Percentiles rank a stretch among this genome's conserved stretches.
These are phyloP conservation scores for Porites rus DNA, from an alignment of 92 coral and sea anemone species.

Conservation along the genomic window DNA sequence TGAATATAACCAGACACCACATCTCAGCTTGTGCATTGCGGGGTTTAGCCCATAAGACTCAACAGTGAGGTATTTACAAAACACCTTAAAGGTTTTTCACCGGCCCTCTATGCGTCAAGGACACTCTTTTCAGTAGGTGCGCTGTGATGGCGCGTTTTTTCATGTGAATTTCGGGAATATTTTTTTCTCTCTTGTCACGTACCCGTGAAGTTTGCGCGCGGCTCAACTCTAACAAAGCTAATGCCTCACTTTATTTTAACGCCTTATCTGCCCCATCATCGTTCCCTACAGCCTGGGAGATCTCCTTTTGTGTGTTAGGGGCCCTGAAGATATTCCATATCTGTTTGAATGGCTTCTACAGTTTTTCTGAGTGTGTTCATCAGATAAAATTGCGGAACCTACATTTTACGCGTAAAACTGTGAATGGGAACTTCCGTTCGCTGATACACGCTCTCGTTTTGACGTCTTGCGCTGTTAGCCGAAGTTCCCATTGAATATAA, in stretches of 20 bases:
- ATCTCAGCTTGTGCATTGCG: slow-evolving; percentile 71
- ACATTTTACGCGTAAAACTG: slow-evolving; percentile 76
- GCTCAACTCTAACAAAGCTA: slow-evolving; percentile 29
- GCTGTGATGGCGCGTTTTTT: slow-evolving; percentile 8
- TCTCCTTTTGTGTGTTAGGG: slow-evolving; percentile 83
- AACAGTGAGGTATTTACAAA: slow-evolving; percentile 74
- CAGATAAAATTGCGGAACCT: slow-evolving; percentile 86
- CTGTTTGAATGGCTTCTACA: slow-evolving; percentile 83
- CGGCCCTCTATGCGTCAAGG: slow-evolving; percentile 25
- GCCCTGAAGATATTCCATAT: slow-evolving; percentile 88
- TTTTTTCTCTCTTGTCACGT: slow-evolving; percentile 44
- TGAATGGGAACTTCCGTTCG: slow-evolving; percentile 94
- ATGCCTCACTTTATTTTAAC: slow-evolving; percentile 39
- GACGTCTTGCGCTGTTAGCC: slow-evolving; percentile 82
- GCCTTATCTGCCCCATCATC: slow-evolving; percentile 81
- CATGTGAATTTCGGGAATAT: slow-evolving; percentile 39
- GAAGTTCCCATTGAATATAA: slow-evolving; percentile 96
- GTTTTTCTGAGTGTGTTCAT: slow-evolving; percentile 81
- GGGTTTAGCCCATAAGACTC: slow-evolving; percentile 74
- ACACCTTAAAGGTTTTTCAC: slow-evolving; percentile 61
- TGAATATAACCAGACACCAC: slow-evolving; percentile 94
- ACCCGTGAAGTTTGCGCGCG: slow-evolving; percentile 26
- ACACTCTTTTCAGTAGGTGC: slow-evolving; percentile 40
- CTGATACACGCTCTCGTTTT: slow-evolving; percentile 73
- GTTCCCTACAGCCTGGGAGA: slow-evolving; percentile 83